phyloP scores from a whole-genome alignment of 2,797 vertebrate species.

The Triplophysa bombifrons region DNA sequence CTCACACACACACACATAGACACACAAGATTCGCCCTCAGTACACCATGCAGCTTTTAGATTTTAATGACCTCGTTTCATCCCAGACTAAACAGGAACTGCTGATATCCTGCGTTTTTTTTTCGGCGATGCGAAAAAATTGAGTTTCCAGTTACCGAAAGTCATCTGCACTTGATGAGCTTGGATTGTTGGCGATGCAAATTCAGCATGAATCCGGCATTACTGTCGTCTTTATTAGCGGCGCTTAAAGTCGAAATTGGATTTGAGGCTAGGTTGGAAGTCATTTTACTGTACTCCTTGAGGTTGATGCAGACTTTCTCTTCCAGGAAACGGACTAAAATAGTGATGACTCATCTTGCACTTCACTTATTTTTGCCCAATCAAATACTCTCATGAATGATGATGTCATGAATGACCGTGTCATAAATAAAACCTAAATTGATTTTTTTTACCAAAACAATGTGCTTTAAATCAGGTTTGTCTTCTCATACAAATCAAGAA shows the following conservation, averaged over 20 bases:
- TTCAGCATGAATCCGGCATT: slow-evolving; percentile 14
- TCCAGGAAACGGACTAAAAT: not conserved
- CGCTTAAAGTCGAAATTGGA: not conserved
- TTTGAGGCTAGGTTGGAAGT: not conserved
- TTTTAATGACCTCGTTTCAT: slow-evolving; percentile 37
- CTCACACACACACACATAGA: slow-evolving; percentile 20
- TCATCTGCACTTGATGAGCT: slow-evolving; percentile 24
- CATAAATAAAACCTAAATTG: not conserved
- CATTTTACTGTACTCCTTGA: not conserved
- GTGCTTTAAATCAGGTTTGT: not conserved
- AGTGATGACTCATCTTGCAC: not conserved
- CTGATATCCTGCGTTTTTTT: slow-evolving; percentile 26
- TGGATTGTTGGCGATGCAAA: not conserved
- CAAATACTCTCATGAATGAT: not conserved
- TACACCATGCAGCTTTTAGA: slow-evolving; percentile 34
- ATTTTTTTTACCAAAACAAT: no score
- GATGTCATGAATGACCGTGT: not conserved
- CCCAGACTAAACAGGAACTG: slow-evolving; percentile 18
- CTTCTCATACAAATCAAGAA: not conserved
- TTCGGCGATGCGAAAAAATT: not conserved
- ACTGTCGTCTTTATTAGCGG: slow-evolving; percentile 21
- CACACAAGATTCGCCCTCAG: slow-evolving; percentile 34
- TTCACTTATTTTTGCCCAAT: not conserved
- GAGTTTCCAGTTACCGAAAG: slow-evolving; percentile 3
- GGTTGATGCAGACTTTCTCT: not conserved